phyloP scores from a whole-genome alignment of 2,888 invertebrate species.

The Ceriagrion tenellum region DNA sequence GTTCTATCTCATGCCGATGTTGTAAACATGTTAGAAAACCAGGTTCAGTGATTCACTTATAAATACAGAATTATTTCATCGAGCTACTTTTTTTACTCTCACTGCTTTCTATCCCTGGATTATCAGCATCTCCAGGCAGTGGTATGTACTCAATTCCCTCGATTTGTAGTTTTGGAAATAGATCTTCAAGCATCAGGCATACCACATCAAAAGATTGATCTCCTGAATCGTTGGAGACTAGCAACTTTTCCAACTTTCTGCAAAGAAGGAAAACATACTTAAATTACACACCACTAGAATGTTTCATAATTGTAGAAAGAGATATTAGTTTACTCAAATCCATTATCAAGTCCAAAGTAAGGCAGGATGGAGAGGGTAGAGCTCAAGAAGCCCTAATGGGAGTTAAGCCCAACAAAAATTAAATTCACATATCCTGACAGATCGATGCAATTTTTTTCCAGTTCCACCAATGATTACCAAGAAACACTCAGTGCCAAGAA shows the following conservation, averaged over 20 bases:
- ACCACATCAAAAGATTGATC: constrained; percentile 83
- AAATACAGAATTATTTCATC: background rate
- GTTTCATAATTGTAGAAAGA: too few species aligned
- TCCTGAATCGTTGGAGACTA: constrained; percentile 81
- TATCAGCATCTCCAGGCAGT: background rate
- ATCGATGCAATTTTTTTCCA: too few species aligned
- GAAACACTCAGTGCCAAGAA: too few species aligned
- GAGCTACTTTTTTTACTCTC: background rate
- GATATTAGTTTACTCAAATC: too few species aligned
- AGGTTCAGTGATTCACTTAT: background rate
- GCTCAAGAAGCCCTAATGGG: too few species aligned
- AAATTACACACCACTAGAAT: background rate
- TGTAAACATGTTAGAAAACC: background rate
- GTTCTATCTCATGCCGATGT: background rate
- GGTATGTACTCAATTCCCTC: constrained; percentile 68
- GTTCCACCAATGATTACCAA: too few species aligned
- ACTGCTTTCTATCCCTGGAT: background rate
- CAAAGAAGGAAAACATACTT: constrained; percentile 9
- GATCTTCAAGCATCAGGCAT: constrained; percentile 85
- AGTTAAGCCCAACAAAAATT: too few species aligned
- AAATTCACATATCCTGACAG: too few species aligned
- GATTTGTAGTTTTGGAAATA: constrained; percentile 81
- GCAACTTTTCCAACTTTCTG: constrained; percentile 83
- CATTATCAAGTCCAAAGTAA: too few species aligned
- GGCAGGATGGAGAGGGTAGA: too few species aligned